Evolutionary conservation across 2,797 vertebrate genomes (phyloP).

Genomic region (Ctenopoma multispine): DNA sequence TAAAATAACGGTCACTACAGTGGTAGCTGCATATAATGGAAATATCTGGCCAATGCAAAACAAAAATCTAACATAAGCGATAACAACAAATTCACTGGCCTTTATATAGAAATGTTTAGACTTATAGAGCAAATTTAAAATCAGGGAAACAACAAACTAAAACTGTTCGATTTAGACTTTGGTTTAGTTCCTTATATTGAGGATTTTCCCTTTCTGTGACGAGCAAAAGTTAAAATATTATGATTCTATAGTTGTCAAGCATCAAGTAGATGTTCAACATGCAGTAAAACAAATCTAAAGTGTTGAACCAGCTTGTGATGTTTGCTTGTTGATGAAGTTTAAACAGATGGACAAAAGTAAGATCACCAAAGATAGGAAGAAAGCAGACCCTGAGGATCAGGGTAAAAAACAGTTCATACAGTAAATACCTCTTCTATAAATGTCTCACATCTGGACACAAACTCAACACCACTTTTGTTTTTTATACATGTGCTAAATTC

Average conservation of each 20-base stretch:
- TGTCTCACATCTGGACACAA: conserved; percentile 51
- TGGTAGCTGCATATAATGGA: conserved; percentile 57
- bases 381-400: conserved; percentile 61
- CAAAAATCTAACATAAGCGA: conserved; percentile 32
- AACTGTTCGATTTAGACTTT: conserved; percentile 69
- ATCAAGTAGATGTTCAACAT: conserved; percentile 34
- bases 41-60: conserved; percentile 62
- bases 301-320: conserved; percentile 44
- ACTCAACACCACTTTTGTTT: conserved; percentile 52
- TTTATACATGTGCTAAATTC: conserved; percentile 70
- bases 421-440: conserved; percentile 62
- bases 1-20: conserved; percentile 45
- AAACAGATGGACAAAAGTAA: conserved; percentile 45
- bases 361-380: conserved; percentile 46
- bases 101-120: conserved; percentile 46
- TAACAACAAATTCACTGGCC: conserved; percentile 34
- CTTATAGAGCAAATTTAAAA: conserved; percentile 27
- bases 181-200: conserved; percentile 65
- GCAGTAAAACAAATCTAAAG: conserved; percentile 31
- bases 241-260: conserved; percentile 32
- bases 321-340: conserved; percentile 27
- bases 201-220: conserved; percentile 73
- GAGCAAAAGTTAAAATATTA: conserved; percentile 60
- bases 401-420: conserved; percentile 61
- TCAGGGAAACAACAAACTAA: conserved; percentile 40